These are phyloP conservation scores for Sporophila hypoxantha DNA, from an alignment of 2,113 vertebrate genomes.

Conservation along the genomic window DNA sequence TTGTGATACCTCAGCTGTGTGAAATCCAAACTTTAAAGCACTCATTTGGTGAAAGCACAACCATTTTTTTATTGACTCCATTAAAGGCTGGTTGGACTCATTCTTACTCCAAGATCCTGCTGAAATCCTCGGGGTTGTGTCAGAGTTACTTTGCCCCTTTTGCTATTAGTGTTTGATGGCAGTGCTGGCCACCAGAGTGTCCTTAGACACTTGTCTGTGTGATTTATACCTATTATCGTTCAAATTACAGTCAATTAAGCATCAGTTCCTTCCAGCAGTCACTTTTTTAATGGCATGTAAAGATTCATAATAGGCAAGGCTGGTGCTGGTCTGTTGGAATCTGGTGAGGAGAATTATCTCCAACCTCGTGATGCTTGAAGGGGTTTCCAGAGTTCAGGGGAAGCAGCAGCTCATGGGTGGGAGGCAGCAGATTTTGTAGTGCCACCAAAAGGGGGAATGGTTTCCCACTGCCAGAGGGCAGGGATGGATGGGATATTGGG, in stretches of 20 bases:
- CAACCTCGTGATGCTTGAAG: not conserved
- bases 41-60: not conserved
- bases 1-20: not conserved
- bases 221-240: not conserved
- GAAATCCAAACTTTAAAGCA: not conserved
- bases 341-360: not conserved
- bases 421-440: not conserved
- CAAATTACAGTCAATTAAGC: not conserved
- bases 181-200: not conserved
- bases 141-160: not conserved
- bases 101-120: not conserved
- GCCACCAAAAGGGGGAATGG: not conserved
- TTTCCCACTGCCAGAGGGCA: not conserved
- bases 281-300: not conserved
- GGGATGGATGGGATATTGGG: accelerated
- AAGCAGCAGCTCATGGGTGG: not conserved
- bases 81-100: not conserved
- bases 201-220: not conserved
- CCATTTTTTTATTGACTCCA: not conserved
- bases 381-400: not conserved
- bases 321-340: not conserved
- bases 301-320: not conserved
- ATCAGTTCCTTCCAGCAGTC: not conserved
- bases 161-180: not conserved
- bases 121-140: not conserved